Percentiles rank a stretch among this genome's conserved stretches.
Conservation (phyloP, 2,113 vertebrate species). For the Ramphastos sulfuratus region DNA sequence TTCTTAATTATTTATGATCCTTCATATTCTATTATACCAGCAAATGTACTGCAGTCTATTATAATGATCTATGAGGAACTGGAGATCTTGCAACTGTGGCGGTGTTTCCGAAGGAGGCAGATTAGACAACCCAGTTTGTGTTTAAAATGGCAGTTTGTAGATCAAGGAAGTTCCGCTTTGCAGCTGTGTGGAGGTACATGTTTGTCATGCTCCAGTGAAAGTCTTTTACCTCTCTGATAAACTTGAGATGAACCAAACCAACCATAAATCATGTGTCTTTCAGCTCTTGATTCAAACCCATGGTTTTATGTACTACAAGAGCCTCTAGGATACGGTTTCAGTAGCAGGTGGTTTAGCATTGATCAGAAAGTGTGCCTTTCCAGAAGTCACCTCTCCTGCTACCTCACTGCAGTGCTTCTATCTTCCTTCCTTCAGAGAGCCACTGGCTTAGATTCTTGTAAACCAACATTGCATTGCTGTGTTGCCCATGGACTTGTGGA, state of each 20-base stretch:
- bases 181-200: neutral
- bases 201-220: neutral
- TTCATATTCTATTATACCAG: constrained; percentile 40
- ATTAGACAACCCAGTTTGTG: neutral
- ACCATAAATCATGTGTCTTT: neutral
- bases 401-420: accelerated
- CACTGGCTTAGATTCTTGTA: neutral
- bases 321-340: neutral
- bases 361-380: neutral
- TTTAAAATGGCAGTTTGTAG: neutral
- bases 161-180: neutral
- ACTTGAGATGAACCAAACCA: neutral
- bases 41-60: constrained; percentile 1
- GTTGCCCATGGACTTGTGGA: too few species aligned
- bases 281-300: neutral
- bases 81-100: neutral
- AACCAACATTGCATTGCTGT: too few species aligned
- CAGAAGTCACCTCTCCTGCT: neutral
- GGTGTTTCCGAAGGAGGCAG: neutral
- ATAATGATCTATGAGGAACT: neutral
- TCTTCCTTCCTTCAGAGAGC: neutral
- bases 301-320: neutral
- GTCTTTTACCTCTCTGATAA: neutral
- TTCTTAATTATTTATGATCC: constrained; percentile 69
- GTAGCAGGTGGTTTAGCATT: neutral